phyloP scores from a whole-genome alignment of 2,888 invertebrate genomes.

The Aphidius colemani region DNA sequence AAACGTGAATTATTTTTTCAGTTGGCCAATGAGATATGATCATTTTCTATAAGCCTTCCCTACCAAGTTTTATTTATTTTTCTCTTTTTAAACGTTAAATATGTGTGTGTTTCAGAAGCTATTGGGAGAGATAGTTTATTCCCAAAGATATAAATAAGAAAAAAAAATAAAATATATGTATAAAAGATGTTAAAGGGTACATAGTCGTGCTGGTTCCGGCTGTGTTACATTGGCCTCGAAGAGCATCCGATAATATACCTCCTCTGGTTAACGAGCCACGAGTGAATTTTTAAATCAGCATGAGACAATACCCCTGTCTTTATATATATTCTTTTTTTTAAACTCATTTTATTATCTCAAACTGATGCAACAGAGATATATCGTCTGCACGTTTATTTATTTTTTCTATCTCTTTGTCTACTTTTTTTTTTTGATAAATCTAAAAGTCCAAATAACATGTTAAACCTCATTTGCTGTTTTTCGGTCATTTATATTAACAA shows the following conservation, averaged over 20 bases:
- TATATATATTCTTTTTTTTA: constrained; percentile 19
- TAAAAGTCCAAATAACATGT: too few relatives aligned
- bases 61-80: constrained; percentile 27
- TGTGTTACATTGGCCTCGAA: constrained; percentile 31
- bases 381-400: constrained; percentile 44
- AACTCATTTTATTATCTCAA: too few relatives aligned
- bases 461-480: too few relatives aligned
- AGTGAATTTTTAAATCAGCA: constrained; percentile 58
- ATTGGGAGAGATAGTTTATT: constrained; percentile 1
- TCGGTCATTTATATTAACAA: too few relatives aligned
- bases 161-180: background rate
- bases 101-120: constrained; percentile 23
- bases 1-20: constrained; percentile 1
- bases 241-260: constrained; percentile 49
- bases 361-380: constrained; percentile 55
- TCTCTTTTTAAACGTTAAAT: background rate
- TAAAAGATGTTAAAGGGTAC: constrained; percentile 33
- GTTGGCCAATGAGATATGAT: constrained; percentile 11
- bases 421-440: background rate
- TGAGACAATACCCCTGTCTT: constrained; percentile 52
- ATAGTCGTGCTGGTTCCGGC: constrained; percentile 32
- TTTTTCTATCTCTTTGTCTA: constrained; percentile 3
- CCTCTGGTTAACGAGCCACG: constrained; percentile 57
- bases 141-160: constrained; percentile 21
- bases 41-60: constrained; percentile 16